phyloP scores from a whole-genome alignment of 2,113 vertebrate species.

The Bubo scandiacus region DNA sequence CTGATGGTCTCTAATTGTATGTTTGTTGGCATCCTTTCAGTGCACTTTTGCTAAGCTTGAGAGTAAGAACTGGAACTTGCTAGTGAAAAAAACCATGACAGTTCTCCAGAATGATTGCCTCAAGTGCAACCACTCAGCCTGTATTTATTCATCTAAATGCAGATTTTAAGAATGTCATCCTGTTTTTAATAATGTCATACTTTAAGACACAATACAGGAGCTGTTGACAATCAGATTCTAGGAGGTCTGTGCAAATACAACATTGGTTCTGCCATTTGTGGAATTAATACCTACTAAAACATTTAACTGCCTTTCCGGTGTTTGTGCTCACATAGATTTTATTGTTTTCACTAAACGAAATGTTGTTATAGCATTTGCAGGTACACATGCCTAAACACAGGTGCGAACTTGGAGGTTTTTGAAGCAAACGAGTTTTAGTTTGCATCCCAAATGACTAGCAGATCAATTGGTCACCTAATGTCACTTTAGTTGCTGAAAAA shows the following conservation, averaged over 20 bases:
- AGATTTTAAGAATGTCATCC: background rate
- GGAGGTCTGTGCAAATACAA: background rate
- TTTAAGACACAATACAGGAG: background rate
- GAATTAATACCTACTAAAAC: background rate
- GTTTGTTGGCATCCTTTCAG: background rate
- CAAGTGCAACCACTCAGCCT: background rate
- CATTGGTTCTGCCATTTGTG: rapidly evolving
- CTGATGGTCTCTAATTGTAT: background rate
- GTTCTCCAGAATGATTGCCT: background rate
- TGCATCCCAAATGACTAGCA: background rate
- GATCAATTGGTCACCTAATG: background rate
- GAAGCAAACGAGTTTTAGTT: background rate
- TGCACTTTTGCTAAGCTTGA: background rate
- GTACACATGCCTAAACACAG: background rate
- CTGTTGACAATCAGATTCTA: background rate
- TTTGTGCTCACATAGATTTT: background rate
- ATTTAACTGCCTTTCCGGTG: background rate
- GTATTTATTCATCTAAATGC: slow-evolving; percentile 14
- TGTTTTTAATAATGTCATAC: background rate
- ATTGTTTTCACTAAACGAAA: background rate
- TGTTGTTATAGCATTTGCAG: background rate
- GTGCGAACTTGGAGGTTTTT: background rate
- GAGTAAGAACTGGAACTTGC: background rate
- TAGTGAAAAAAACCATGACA: background rate
- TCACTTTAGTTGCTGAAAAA: background rate